Base-by-base conservation (phyloP, 2,888 invertebrate genomes). In the Spodoptera littoralis region DNA sequence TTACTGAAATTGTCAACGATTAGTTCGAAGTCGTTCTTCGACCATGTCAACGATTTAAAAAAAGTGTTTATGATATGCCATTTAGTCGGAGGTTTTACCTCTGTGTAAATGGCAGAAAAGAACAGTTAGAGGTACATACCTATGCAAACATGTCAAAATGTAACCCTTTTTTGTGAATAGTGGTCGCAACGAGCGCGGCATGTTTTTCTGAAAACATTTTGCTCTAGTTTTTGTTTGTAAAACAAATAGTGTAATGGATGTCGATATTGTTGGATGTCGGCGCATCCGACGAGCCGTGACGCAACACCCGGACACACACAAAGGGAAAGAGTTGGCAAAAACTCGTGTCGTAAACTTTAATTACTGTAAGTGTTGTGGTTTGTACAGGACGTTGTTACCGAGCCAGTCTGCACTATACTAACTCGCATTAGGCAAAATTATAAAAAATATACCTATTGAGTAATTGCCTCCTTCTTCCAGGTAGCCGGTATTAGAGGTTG, bases 151-250 rank as follows among this genome's bases (percentile, higher is more conserved):
- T 73, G 67, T 80, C 76, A 77, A 78, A 78, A 78, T 66, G 69
- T 77, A 84, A 77, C 83, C 84, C 84, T 83, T 88, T 87, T 87
- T 86, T 83, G 78, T 79, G 58, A 58, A 70, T 60, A 69, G 58
- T 63, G 72, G 60, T 69, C 67, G 45, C 67, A 76, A 73, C 60
- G 66, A 76, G 65, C 71, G 68, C 65, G 80, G 72, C 79, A 73
- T 72, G 46, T 55, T 81, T 84, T 84, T 83, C 77, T 65, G 52
- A 60, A 60, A 78, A 65, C 65, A 73, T 77, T 84, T 84, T 89
- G 90, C 90, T 89, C 91, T 71, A 89, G 86, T 91, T 91, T 90
- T 91, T 91, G 70, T 74, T 76, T 66, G 75, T 70, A 84, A 86
- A 88, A 87, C 85, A 90, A 90, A 90, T 80, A 88, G 75, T 81